A percentile compares a stretch with the other conserved stretches of the same genome.
Evolutionary conservation across 2,888 invertebrate species (phyloP).

Genomic region (Meganola albula): DNA sequence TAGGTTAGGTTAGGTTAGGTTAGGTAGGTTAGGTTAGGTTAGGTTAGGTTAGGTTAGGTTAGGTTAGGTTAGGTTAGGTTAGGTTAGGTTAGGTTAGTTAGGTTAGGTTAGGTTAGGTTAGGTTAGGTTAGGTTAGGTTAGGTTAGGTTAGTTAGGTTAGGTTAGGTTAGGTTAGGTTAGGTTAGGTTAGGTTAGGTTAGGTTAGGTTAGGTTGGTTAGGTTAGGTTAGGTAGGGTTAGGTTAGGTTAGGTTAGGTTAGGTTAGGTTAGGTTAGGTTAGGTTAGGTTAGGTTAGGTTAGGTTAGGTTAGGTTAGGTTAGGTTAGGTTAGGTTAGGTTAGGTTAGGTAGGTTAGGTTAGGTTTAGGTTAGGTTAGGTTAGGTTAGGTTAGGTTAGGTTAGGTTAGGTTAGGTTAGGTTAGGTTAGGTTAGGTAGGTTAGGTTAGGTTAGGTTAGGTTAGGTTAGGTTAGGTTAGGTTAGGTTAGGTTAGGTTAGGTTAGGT

Average conservation of each 20-base stretch:
- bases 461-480: constrained; percentile 14
- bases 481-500: constrained; percentile 10
- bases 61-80: constrained; percentile 18
- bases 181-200: constrained; percentile 13
- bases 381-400: constrained; percentile 12
- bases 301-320: constrained; percentile 17
- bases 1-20: constrained; percentile 13
- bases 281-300: constrained; percentile 15
- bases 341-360: constrained; percentile 17
- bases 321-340: constrained; percentile 17
- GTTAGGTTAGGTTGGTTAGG: constrained; percentile 13
- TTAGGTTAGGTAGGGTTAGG: constrained; percentile 16
- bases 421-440: constrained; percentile 14
- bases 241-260: constrained; percentile 16
- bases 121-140: constrained; percentile 19
- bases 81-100: constrained; percentile 17
- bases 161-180: constrained; percentile 11
- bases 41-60: constrained; percentile 13
- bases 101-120: constrained; percentile 17
- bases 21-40: constrained; percentile 16
- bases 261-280: constrained; percentile 10
- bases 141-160: constrained; percentile 16
- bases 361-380: constrained; percentile 15
- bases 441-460: constrained; percentile 17
- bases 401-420: constrained; percentile 13